Base-by-base conservation (phyloP, 2,888 invertebrate genomes). In the Pseudanteris insignis region DNA sequence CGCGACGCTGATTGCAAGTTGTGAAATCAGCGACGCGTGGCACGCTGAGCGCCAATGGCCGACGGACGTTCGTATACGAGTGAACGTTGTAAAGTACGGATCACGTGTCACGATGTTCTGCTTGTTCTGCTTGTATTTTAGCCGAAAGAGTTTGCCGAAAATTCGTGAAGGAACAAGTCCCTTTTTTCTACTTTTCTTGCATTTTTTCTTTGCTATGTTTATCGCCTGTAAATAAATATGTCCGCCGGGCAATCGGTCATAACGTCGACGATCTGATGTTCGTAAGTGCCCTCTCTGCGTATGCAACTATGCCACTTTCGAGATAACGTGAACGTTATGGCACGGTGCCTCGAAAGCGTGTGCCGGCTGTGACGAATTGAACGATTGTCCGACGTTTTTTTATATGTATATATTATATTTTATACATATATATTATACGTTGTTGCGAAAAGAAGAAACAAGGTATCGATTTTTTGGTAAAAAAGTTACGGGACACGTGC, bases 401-500 rank as follows among this genome's bases (percentile, higher is more conserved):
- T 46, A 41, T 58, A 48, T 50, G 48, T 47, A 58, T 44, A 46
- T 41, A 25, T 38, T 47, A 44, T 61, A 60, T 60, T 62, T 55
- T 66, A 63, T 64, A 67, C 48, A 59, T 61, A 61, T 58, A 60
- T 60, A 64, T 48, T 62, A 47, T 62, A 51, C 62, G 55, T 62
- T 55, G 51, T 46, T 62, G 59, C 63, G 66, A 68, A 71, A 71
- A 66, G 66, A 69, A 68, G 66, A 69, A 70, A 70, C 54, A 71
- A 70, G 67, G 68, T 67, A 55, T 61, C 38, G 61, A 53, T 60
- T 65, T 61, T 51, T 36, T 50, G 10, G 37, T 30, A 33, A 58
- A 67, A 63, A 57, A 57, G 41, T 68, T 60, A 33, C 55, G 65
- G 55, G 63, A 63, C 50, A 63, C 53, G 59, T 65, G 62, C 30